phyloP scores from a whole-genome alignment of 2,888 invertebrate species.

The Lithophane semibrunnea region DNA sequence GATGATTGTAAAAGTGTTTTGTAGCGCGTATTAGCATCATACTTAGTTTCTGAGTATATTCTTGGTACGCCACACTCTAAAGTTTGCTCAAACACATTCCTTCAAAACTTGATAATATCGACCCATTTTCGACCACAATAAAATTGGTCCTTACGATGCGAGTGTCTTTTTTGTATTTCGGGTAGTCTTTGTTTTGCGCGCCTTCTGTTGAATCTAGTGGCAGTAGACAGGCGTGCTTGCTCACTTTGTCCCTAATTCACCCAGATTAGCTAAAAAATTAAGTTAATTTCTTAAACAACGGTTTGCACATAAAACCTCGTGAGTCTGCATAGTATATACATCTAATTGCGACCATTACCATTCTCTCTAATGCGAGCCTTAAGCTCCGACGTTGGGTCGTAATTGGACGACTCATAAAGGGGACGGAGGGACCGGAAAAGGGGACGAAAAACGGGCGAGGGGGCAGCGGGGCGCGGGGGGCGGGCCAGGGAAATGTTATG shows the following conservation, averaged over 20 bases:
- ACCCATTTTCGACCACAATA: background rate
- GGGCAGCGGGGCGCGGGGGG: slow-evolving; percentile 64
- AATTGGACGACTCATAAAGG: slow-evolving; percentile 89
- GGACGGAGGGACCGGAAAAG: slow-evolving; percentile 86
- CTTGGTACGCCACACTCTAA: background rate
- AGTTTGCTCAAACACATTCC: background rate
- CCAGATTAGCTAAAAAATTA: slow-evolving; percentile 33
- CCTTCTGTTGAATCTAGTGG: background rate
- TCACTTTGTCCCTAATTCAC: background rate
- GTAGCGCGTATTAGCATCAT: background rate
- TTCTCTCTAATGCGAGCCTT: slow-evolving; percentile 85
- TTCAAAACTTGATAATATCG: background rate
- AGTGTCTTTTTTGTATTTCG: background rate
- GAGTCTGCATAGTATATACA: slow-evolving; percentile 63
- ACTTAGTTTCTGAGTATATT: background rate
- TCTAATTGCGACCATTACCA: slow-evolving; percentile 79
- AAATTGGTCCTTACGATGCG: background rate
- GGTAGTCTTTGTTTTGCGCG: background rate
- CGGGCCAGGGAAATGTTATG: slow-evolving; percentile 83
- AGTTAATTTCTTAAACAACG: slow-evolving; percentile 60
- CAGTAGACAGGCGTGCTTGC: background rate
- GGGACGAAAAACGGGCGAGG: slow-evolving; percentile 81
- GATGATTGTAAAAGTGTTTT: background rate
- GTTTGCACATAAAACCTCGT: slow-evolving; percentile 54
- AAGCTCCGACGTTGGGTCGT: slow-evolving; percentile 86